Conservation (phyloP, 2,113 vertebrate species). For the Caretta caretta region DNA sequence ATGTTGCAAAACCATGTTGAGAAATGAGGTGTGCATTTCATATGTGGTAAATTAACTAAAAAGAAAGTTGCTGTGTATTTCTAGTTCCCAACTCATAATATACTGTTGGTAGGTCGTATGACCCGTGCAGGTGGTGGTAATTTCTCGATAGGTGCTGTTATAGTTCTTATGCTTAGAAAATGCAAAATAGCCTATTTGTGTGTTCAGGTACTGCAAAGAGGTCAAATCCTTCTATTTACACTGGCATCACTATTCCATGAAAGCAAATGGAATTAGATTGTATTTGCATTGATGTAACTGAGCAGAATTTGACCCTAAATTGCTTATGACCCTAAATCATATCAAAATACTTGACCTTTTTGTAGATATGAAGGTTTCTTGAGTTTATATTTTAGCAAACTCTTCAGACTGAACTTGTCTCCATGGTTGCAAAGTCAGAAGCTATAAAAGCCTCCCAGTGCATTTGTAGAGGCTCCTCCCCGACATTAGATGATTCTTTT, state of each 20-base stretch:
- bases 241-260: neutral
- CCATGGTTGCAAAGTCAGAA: neutral
- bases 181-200: accelerated
- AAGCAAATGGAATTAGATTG: neutral
- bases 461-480: neutral
- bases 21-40: neutral
- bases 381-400: neutral
- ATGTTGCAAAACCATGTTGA: neutral
- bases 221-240: neutral
- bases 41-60: neutral
- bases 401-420: neutral
- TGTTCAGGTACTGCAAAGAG: neutral
- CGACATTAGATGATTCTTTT: neutral
- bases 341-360: neutral
- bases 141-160: neutral
- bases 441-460: neutral
- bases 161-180: neutral
- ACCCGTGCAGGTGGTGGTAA: neutral
- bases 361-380: neutral
- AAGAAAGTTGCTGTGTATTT: neutral
- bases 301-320: conserved; percentile 1
- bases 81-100: accelerated
- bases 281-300: neutral
- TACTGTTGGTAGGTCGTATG: neutral
- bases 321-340: neutral